These are phyloP conservation scores for Eupelmus urozonus DNA, from an alignment of 2,888 invertebrate species.

Conservation along the genomic window DNA sequence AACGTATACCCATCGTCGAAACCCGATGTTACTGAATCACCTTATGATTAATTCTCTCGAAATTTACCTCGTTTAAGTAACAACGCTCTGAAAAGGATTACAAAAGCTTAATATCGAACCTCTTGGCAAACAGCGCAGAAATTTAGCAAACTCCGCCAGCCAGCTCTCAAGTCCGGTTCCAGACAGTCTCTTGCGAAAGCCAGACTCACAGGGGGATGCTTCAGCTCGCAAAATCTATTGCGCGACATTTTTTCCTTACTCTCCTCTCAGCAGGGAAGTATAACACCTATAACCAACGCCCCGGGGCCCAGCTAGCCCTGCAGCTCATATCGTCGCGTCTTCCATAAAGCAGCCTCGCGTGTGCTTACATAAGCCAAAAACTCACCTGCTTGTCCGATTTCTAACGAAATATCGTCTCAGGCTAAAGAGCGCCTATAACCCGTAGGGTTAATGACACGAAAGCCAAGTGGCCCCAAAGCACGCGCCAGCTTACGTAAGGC, in stretches of 20 bases:
- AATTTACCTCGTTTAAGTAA: no score
- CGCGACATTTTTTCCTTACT: neutral
- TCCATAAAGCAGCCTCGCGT: neutral
- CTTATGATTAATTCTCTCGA: no score
- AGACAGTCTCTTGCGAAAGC: slow-evolving; percentile 30
- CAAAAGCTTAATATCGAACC: slow-evolving; percentile 16
- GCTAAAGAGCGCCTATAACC: slow-evolving; percentile 54
- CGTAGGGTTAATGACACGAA: slow-evolving; percentile 71
- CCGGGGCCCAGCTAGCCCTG: no score
- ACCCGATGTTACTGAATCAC: no score
- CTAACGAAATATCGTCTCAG: slow-evolving; percentile 68
- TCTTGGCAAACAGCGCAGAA: slow-evolving; percentile 27
- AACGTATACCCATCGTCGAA: no score
- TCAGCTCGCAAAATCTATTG: neutral
- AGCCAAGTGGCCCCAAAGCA: slow-evolving; percentile 70
- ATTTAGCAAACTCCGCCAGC: slow-evolving; percentile 13
- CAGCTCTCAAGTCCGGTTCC: neutral
- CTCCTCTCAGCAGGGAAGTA: neutral
- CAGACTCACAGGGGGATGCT: neutral
- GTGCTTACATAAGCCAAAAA: slow-evolving; percentile 71
- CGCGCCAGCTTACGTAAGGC: slow-evolving; percentile 65
- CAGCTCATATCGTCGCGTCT: neutral
- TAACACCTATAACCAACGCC: neutral
- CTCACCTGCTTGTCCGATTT: slow-evolving; percentile 66
- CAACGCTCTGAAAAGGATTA: slow-evolving; percentile 17